Conservation (phyloP, 2,113 vertebrate genomes). For the Antidorcas marsupialis region DNA sequence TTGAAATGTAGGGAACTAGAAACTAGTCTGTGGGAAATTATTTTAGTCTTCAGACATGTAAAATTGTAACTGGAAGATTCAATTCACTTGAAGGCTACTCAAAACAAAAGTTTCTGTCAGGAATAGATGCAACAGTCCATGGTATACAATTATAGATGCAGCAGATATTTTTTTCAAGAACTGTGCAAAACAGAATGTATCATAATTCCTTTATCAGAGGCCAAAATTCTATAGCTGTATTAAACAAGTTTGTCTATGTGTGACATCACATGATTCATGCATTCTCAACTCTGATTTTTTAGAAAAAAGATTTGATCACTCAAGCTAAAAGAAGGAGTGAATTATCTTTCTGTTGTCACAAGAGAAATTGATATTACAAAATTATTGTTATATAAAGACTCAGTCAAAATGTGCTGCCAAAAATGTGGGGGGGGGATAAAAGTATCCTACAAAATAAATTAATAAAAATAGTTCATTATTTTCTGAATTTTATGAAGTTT, state of each 20-base stretch:
- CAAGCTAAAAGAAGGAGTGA: neutral
- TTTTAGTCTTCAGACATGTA: neutral
- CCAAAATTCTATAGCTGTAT: neutral
- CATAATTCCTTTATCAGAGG: neutral
- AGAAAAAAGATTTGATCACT: neutral
- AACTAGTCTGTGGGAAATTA: neutral
- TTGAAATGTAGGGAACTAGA: neutral
- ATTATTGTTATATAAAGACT: neutral
- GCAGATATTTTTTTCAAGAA: neutral
- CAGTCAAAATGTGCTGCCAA: neutral
- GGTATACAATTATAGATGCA: neutral
- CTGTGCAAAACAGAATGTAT: neutral
- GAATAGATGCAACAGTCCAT: neutral
- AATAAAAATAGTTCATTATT: neutral
- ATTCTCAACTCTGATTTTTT: neutral
- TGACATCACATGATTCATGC: neutral
- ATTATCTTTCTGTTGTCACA: neutral
- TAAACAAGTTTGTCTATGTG: neutral
- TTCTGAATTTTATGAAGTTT: neutral
- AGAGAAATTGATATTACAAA: neutral
- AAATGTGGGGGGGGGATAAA: neutral
- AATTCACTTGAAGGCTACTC: neutral
- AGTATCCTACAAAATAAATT: neutral
- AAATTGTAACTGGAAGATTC: neutral
- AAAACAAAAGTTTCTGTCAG: neutral